These are phyloP conservation scores for Eclectus roratus DNA, from an alignment of 2,113 vertebrate genomes.

Conservation along the genomic window DNA sequence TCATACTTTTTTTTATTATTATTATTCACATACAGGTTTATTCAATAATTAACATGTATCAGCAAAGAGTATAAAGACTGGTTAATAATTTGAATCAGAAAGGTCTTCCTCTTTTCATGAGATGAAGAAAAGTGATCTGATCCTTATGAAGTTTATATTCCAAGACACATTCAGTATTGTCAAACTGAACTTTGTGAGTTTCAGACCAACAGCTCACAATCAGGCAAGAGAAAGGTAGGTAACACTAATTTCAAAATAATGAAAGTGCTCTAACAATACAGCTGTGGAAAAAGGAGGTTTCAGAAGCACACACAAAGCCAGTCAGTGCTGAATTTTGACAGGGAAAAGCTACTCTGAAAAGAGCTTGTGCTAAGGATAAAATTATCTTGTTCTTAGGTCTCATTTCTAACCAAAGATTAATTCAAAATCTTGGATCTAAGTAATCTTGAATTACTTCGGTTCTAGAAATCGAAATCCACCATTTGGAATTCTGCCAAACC, in stretches of 20 bases:
- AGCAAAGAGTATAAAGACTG: not conserved
- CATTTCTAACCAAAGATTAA: not conserved
- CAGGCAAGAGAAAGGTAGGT: not conserved
- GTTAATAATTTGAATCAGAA: not conserved
- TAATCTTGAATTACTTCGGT: not conserved
- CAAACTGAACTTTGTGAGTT: not conserved
- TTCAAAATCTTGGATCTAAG: not conserved
- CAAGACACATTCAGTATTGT: not conserved
- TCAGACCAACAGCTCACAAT: not conserved
- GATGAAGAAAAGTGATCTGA: not conserved
- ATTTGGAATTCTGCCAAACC: not conserved
- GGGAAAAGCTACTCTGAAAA: not conserved
- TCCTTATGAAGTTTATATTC: not conserved
- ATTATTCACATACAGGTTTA: not conserved
- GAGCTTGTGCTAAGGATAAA: not conserved
- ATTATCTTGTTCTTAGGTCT: not conserved
- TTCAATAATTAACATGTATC: not conserved
- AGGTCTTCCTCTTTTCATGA: not conserved
- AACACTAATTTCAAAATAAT: not conserved
- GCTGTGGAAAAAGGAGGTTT: not conserved
- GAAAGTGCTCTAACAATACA: not conserved
- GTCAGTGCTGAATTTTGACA: not conserved
- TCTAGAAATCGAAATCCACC: not conserved
- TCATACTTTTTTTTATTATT: not conserved
- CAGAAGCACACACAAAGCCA: not conserved